Evolutionary conservation across 2,888 invertebrate genomes (phyloP).

Genomic region (Thelaira solivaga): DNA sequence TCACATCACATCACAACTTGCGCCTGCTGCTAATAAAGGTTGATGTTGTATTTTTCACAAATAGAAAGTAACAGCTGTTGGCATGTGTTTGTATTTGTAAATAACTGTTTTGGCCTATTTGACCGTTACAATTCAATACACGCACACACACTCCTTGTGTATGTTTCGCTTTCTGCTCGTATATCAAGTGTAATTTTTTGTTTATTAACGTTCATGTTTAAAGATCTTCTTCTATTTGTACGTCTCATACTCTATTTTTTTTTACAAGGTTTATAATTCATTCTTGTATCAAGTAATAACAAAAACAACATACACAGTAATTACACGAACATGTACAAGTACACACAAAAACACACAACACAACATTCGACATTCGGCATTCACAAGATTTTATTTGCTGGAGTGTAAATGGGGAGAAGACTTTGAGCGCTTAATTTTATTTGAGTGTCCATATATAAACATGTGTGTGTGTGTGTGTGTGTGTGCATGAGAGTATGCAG

Average conservation of each 20-base stretch:
- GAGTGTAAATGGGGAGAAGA: neutral
- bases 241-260: neutral
- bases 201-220: neutral
- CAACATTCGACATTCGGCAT: too few species aligned
- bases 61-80: too few species aligned
- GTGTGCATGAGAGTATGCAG: neutral
- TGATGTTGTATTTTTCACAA: too few species aligned
- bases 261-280: constrained; percentile 24
- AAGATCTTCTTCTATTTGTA: neutral
- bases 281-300: neutral
- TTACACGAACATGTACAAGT: neutral
- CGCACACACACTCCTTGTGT: neutral
- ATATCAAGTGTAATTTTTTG: constrained; percentile 15
- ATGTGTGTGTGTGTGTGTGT: neutral
- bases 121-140: constrained; percentile 55
- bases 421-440: neutral
- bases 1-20: too few species aligned
- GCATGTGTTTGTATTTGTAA: neutral
- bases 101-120: constrained; percentile 33
- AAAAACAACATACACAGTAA: neutral
- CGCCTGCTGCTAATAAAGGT: too few species aligned
- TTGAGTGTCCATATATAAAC: neutral
- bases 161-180: constrained; percentile 22
- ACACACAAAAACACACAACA: neutral
- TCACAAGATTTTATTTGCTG: too few species aligned